Evolutionary conservation across 2,888 invertebrate species (phyloP).

Genomic region (Melikaiella ostensackeni): DNA sequence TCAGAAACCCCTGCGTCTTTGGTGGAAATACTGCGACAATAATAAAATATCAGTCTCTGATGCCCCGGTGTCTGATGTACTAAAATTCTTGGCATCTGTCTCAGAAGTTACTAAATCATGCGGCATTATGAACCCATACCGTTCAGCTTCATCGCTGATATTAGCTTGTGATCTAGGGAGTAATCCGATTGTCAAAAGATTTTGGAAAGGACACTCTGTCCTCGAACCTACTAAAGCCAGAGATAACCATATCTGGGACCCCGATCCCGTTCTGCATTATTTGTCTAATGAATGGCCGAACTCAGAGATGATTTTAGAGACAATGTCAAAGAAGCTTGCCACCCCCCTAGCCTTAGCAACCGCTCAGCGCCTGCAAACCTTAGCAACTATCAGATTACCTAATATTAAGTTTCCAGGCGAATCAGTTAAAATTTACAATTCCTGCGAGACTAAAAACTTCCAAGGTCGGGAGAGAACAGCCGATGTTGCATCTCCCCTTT

Average conservation of each 20-base stretch:
- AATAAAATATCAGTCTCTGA: background rate
- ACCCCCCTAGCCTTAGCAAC: conserved; percentile 55
- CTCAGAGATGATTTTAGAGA: background rate
- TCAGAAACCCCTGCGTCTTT: conserved; percentile 50
- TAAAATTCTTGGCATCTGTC: background rate
- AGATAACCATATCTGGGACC: conserved; percentile 63
- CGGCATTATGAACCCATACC: background rate
- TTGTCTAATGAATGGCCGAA: background rate
- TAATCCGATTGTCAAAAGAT: conserved; percentile 30
- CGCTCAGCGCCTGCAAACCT: conserved; percentile 45
- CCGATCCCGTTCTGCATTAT: conserved; percentile 31
- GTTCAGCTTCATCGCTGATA: background rate
- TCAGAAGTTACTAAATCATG: background rate
- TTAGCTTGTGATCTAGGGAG: conserved; percentile 10
- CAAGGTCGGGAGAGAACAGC: background rate
- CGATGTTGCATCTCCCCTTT: background rate
- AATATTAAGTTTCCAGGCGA: conserved; percentile 12
- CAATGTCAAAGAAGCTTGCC: conserved; percentile 48
- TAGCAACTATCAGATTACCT: conserved; percentile 27
- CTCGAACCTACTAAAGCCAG: conserved; percentile 44
- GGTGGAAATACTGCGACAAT: conserved; percentile 54
- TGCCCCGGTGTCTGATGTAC: background rate
- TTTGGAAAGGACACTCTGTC: conserved; percentile 39
- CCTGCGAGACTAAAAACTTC: background rate
- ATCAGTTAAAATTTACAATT: conserved; percentile 27